Percentiles rank a stretch among this genome's conserved stretches.
These are phyloP conservation scores for Pseudococcus viburni DNA, from an alignment of 2,888 invertebrate species.

Conservation along the genomic window DNA sequence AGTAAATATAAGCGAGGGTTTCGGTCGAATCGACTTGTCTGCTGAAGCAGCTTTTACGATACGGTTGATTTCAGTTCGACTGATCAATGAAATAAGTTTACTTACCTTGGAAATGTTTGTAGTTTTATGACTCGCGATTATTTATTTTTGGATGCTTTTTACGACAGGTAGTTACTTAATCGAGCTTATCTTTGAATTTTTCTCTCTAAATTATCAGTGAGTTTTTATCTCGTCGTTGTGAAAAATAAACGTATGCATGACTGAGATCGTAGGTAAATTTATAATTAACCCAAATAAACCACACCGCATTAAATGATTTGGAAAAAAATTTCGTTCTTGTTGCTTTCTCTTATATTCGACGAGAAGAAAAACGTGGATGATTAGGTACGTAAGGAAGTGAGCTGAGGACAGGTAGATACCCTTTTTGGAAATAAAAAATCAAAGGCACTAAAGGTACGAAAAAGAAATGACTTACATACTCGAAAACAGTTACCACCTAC, in stretches of 20 bases:
- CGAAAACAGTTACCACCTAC: background rate
- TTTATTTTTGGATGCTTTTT: background rate
- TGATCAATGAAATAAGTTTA: background rate
- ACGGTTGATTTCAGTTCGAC: background rate
- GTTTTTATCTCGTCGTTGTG: background rate
- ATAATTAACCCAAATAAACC: background rate
- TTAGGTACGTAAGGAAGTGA: background rate
- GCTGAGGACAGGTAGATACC: background rate
- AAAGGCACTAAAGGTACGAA: background rate
- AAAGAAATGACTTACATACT: background rate
- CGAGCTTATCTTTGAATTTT: background rate
- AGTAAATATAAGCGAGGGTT: slow-evolving; percentile 16
- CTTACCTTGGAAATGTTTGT: background rate
- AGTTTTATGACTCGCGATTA: background rate
- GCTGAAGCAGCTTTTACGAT: background rate
- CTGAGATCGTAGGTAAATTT: background rate
- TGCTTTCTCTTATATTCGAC: background rate
- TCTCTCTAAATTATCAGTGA: background rate
- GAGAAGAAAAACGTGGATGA: too few relatives aligned
- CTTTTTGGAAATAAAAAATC: too few relatives aligned
- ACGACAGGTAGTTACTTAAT: background rate
- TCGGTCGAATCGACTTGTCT: background rate
- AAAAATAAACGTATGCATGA: background rate
- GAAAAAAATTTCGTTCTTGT: background rate
- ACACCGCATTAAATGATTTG: background rate